These are phyloP conservation scores for Holothuria scabra DNA, from an alignment of 53 echinoderm and acorn worm genomes.

Conservation along the genomic window DNA sequence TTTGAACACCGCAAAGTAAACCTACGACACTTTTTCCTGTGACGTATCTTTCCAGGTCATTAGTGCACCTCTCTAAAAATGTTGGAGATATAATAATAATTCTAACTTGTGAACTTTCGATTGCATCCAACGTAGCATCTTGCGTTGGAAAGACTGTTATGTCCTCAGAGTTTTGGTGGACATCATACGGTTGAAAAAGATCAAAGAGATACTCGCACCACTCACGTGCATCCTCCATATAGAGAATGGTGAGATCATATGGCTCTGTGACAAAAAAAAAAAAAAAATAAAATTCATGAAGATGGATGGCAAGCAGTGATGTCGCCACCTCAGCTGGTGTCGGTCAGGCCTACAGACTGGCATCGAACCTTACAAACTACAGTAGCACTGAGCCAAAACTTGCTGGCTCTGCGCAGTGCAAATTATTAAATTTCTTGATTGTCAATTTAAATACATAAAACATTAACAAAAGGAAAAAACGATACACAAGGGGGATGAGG, in stretches of 20 bases:
- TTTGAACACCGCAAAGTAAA: conserved; percentile 77
- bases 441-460: no score
- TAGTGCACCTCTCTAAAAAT: conserved; percentile 63
- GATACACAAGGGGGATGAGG: no score
- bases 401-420: no score
- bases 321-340: no score
- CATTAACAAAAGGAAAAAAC: no score
- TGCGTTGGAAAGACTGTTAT: conserved; percentile 72
- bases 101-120: conserved; percentile 67
- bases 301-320: no score
- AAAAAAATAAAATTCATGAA: no score
- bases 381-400: no score
- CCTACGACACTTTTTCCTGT: conserved; percentile 65
- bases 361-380: no score
- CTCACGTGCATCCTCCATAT: conserved; percentile 76
- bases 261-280: conserved; percentile 15
- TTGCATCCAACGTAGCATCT: conserved; percentile 65
- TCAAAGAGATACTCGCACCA: conserved; percentile 99
- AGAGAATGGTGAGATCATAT: conserved; percentile 89
- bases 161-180: conserved; percentile 86
- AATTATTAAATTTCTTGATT: no score
- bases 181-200: conserved; percentile 82
- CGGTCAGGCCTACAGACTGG: no score
- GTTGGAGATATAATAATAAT: conserved; percentile 84
- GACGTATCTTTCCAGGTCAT: conserved; percentile 46